Evolutionary conservation across 1,140 invertebrate genomes (phyloP), one percentile per base, ranked within the genome.

Genomic region (Leptinotarsa undecemlineata): DNA sequence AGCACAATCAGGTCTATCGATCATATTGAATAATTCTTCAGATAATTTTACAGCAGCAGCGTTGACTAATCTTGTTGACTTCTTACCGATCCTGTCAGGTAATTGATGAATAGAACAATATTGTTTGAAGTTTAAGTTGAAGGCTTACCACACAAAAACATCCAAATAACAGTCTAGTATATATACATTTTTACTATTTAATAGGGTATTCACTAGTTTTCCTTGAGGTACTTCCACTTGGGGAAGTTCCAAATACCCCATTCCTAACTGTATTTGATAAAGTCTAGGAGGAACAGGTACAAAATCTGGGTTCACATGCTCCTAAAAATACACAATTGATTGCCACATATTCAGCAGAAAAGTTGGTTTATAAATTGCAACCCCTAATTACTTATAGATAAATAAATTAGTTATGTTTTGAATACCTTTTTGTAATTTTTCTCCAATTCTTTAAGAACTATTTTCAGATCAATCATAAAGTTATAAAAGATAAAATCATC

Each of bases 161-260:
- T 99, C 98, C 48, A 94, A 88, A 81, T 93, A 94, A 83, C 96
- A 98, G 85, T 99, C 98, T 23, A 99, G 88, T 84, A 99, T 96
- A 85, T 99, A 99, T 3, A 99, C 98, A 87, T 96, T 95, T 83
- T 96, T 94, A 72, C 95, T 97, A 74, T 94, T 92, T 19, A 99
- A 88, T 77, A 97, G 86, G 3, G 90, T 88, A 78, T 94, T 90
- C 71, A 90, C 87, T 21, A 94, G 85, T 84, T 93, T 93, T 75
- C 91, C 91, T 74, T 94, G 90, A 14, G 94, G 91, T 71, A 95
- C 88, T 86, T 96, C 93, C 11, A 95, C 95, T 89, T 99, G 98
- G 13, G 98, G 98, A 75, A 99, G 87, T 86, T 99, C 98, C 78
- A 99, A 87, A 85, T 99, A 99, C 1, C 98, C 98, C 96, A 98